Evolutionary conservation across 2,113 vertebrate genomes (phyloP).

Genomic region (Chloropsis cyanopogon): DNA sequence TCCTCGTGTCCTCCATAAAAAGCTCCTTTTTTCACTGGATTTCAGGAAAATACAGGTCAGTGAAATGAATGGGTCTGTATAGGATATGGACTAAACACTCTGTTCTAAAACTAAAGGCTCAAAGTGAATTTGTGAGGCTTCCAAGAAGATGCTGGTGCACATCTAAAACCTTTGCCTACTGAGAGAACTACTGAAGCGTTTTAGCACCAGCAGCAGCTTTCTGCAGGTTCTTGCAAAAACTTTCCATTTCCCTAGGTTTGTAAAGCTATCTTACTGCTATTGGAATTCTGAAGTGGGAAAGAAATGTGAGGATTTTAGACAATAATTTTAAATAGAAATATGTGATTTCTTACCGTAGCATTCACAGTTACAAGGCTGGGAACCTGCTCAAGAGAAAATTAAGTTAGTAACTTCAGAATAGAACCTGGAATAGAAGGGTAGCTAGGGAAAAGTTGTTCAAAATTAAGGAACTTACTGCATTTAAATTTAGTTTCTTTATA

Average conservation of each 20-base stretch:
- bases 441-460: neutral
- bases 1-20: neutral
- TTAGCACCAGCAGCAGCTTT: neutral
- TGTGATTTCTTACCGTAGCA: neutral
- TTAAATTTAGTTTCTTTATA: neutral
- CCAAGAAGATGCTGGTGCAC: neutral
- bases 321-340: neutral
- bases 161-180: neutral
- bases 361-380: neutral
- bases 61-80: neutral
- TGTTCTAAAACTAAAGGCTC: neutral
- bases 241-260: neutral
- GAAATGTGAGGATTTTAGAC: neutral
- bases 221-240: neutral
- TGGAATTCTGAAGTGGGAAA: neutral
- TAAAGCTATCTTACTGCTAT: neutral
- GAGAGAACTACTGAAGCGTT: neutral
- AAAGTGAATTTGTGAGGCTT: neutral
- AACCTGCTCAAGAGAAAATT: conserved; percentile 1
- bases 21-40: neutral
- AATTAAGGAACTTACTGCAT: neutral
- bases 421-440: neutral
- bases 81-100: neutral
- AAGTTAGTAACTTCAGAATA: neutral
- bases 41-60: neutral